phyloP scores from a whole-genome alignment of 2,113 vertebrate species.

The Chiloscyllium plagiosum region DNA sequence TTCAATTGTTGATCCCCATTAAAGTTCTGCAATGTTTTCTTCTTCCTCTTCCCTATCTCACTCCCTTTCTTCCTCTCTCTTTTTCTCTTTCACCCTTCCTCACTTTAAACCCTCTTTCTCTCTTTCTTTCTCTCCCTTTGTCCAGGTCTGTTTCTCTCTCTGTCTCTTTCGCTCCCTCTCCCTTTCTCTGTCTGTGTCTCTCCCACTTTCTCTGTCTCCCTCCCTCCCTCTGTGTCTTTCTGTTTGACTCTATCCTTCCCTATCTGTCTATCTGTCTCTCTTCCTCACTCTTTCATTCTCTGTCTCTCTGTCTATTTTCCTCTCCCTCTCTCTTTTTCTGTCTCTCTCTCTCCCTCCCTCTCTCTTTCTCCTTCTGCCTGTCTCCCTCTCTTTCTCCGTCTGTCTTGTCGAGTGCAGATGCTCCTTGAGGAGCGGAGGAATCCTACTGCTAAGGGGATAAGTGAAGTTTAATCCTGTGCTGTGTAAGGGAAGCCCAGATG shows the following conservation, averaged over 20 bases:
- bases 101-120: background rate
- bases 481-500: background rate
- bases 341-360: background rate
- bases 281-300: too few relatives aligned
- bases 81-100: too few relatives aligned
- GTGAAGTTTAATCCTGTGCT: conserved; percentile 20
- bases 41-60: background rate
- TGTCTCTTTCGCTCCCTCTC: background rate
- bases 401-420: background rate
- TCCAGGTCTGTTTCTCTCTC: background rate
- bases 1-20: background rate
- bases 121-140: background rate
- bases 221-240: too few relatives aligned
- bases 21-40: background rate
- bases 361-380: background rate
- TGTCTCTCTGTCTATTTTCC: background rate
- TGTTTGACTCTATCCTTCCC: too few relatives aligned
- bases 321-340: background rate
- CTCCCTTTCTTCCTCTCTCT: background rate
- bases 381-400: background rate
- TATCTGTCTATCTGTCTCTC: background rate
- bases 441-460: conserved; percentile 8
- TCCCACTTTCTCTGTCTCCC: background rate
- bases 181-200: background rate
- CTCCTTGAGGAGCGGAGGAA: background rate